Evolutionary conservation across 1,140 invertebrate genomes (phyloP), one percentile per base, ranked within the genome.

Genomic region (Meloidogyne exigua): DNA sequence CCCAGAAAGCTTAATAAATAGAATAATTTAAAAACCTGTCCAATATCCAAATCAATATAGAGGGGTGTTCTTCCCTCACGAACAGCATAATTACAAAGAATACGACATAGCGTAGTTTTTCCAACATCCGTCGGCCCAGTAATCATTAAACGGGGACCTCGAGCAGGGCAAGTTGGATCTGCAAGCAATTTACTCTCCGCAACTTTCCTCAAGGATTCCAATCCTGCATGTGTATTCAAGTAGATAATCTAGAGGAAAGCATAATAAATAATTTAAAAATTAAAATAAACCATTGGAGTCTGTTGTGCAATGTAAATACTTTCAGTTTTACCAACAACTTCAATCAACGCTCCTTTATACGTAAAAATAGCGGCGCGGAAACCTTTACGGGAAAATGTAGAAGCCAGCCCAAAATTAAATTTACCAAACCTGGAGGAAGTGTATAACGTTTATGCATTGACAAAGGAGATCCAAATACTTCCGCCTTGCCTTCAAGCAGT

Each of bases 381-480:
- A 2, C 95, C 95, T 77, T 9, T 57, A 66, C 5, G 28, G 10
- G 3, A 63, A 32, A 32, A 32, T 32, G n/a, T n/a, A n/a, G n/a
- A n/a, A n/a, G n/a, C n/a, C n/a, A n/a, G n/a, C n/a, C n/a, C n/a
- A n/a, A 49, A 25, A 36, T 15, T 21, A n/a, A 9, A 49, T 63
- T 5, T 72, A 65, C 79, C 21, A 69, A 49, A 81, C 81, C 76
- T 9, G 92, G 90, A 26, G 91, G 90, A 87, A 98, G 98, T 79
- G 92, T 92, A 88, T 98, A 98, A 21, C 92, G 91, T 89, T 95
- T 97, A 26, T 93, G 93, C 88, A 94, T 93, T 0, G 96, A 93
- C 74, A 99, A 87, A 89, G 98, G 96, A 0, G 95, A 95, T 0
- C 96, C 96, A 90, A 98, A 99, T 66, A 98, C 91, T 90, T 99